Conservation (phyloP, 2,113 vertebrate genomes). For the Philantomba maxwellii region DNA sequence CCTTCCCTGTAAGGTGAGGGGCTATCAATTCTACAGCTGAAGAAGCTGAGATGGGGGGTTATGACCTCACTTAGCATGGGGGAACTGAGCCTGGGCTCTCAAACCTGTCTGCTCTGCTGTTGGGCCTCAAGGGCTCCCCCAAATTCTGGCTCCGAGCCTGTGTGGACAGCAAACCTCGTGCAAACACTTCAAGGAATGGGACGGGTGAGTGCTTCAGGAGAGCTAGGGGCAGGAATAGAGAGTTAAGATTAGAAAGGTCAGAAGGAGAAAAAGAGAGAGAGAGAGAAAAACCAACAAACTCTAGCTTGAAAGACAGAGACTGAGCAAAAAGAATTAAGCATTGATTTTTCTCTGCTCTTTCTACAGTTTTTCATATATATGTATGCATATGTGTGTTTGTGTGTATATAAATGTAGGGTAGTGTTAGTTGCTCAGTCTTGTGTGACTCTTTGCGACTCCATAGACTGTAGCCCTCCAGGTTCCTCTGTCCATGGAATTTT, state of each 20-base stretch:
- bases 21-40: background rate
- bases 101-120: background rate
- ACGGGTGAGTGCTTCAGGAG: rapidly evolving
- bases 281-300: rapidly evolving
- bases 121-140: background rate
- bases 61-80: background rate
- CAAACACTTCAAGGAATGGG: background rate
- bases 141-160: background rate
- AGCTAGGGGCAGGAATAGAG: background rate
- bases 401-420: background rate
- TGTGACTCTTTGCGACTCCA: background rate
- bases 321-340: background rate
- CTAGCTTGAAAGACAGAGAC: background rate
- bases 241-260: background rate
- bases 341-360: background rate
- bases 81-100: background rate
- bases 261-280: background rate
- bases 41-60: background rate
- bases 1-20: background rate
- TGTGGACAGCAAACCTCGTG: background rate
- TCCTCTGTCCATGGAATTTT: background rate
- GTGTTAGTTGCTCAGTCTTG: background rate
- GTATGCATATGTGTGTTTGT: background rate
- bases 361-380: background rate
- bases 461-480: background rate